Conservation (phyloP, 35 echinoderm and acorn worm genomes). For the Heliocidaris erythrogramma region DNA sequence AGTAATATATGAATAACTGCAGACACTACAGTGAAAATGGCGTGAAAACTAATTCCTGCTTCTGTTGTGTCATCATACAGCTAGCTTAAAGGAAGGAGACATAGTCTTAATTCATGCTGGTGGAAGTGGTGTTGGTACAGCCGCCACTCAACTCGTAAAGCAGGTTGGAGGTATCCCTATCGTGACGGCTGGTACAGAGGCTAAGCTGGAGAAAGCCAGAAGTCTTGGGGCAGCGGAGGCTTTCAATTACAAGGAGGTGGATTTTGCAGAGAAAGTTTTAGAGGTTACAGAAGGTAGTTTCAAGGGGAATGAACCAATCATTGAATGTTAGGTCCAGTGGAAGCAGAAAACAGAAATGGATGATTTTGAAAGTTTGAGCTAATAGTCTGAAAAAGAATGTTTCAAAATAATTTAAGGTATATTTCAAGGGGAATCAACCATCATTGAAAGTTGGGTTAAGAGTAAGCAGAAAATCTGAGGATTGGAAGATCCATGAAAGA, state of each 20-base stretch:
- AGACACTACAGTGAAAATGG: too few relatives aligned
- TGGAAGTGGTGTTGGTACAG: conserved; percentile 89
- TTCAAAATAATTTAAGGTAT: conserved; percentile 53
- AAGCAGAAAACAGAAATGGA: background rate
- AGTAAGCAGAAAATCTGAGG: background rate
- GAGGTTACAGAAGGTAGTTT: conserved; percentile 78
- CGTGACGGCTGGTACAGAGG: conserved; percentile 83
- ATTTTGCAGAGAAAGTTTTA: conserved; percentile 72
- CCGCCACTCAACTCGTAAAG: conserved; percentile 74
- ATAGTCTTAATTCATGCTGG: conserved; percentile 85
- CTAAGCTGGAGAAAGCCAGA: conserved; percentile 64
- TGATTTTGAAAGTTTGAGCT: too few relatives aligned
- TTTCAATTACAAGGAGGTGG: conserved; percentile 86
- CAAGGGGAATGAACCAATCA: background rate
- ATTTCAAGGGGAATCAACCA: background rate
- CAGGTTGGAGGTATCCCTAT: conserved; percentile 73
- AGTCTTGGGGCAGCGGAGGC: conserved; percentile 77
- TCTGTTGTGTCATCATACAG: conserved; percentile 15
- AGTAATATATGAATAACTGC: too few relatives aligned
- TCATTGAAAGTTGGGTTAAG: background rate
- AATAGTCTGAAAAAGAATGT: too few relatives aligned
- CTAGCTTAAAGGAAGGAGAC: conserved; percentile 58
- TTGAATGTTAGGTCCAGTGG: background rate
- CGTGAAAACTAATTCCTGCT: background rate
- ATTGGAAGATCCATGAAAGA: too few relatives aligned